Evolutionary conservation across 2,113 vertebrate species (phyloP).

Genomic region (Heliornis fulica): DNA sequence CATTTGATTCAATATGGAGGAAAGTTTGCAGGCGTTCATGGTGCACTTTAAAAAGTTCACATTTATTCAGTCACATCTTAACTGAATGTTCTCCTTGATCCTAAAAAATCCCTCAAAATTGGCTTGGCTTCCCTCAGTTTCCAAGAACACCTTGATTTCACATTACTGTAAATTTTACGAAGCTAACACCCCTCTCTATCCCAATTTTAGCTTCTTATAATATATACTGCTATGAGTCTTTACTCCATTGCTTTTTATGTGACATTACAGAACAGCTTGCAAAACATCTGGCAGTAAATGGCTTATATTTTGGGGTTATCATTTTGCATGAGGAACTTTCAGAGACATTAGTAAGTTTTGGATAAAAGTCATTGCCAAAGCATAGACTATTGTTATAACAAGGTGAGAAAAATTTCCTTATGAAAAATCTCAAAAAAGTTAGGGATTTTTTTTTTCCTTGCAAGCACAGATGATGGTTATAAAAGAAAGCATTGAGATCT

Average conservation of each 20-base stretch:
- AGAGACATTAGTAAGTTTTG: not conserved
- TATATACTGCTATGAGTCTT: not conserved
- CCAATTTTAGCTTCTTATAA: not conserved
- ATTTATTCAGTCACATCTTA: not conserved
- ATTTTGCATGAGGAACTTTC: not conserved
- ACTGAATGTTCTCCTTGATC: not conserved
- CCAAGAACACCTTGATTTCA: constrained; percentile 3
- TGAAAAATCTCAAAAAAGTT: not conserved
- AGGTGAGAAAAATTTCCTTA: not conserved
- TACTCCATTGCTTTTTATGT: constrained; percentile 32
- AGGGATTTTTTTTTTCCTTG: not conserved
- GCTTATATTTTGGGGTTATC: not conserved
- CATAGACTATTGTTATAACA: not conserved
- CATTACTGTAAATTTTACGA: not conserved
- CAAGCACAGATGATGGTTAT: not conserved
- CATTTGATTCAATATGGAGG: not conserved
- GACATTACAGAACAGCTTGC: constrained; percentile 18
- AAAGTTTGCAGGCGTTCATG: not conserved
- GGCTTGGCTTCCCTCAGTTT: not conserved
- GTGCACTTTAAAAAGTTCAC: not conserved
- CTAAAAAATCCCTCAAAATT: not conserved
- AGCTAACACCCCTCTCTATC: not conserved
- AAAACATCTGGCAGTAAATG: constrained; percentile 43
- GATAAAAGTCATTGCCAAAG: not conserved
- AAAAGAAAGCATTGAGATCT: not conserved